Evolutionary conservation across 2,113 vertebrate genomes (phyloP).

Genomic region (Clarias macrocephalus): DNA sequence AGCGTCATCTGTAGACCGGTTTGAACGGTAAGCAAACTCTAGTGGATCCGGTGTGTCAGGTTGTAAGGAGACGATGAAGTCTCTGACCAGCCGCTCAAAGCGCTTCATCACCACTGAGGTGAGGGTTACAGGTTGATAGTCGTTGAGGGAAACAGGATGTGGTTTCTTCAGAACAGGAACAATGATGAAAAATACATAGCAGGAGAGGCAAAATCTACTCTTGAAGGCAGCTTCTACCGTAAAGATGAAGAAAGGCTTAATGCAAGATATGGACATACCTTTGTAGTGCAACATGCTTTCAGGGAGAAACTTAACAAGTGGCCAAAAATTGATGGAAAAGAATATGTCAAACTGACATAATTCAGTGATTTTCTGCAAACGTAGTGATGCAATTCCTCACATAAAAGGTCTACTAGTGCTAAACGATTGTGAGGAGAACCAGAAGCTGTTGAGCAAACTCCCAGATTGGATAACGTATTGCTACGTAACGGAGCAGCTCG

Average conservation of each 20-base stretch:
- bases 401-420: no score
- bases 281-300: constrained; percentile 44
- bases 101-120: no score
- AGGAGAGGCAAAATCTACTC: constrained; percentile 19
- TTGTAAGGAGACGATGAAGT: no score
- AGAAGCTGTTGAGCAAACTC: no score
- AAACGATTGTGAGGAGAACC: no score
- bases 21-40: no score
- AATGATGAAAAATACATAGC: constrained; percentile 28
- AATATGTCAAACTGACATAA: constrained; percentile 47
- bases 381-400: no score
- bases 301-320: constrained; percentile 45
- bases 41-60: no score
- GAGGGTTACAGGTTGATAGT: no score
- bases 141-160: constrained; percentile 34
- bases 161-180: no score
- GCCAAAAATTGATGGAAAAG: constrained; percentile 42
- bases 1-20: no score
- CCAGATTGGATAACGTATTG: constrained; percentile 40
- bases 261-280: constrained; percentile 42
- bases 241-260: constrained; percentile 33
- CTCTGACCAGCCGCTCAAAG: no score
- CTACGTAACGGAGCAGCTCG: constrained; percentile 37
- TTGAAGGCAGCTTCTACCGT: constrained; percentile 46
- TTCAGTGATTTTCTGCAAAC: constrained; percentile 53